These are phyloP conservation scores for Radopholus similis DNA, from an alignment of 1,140 invertebrate genomes.

Conservation along the genomic window DNA sequence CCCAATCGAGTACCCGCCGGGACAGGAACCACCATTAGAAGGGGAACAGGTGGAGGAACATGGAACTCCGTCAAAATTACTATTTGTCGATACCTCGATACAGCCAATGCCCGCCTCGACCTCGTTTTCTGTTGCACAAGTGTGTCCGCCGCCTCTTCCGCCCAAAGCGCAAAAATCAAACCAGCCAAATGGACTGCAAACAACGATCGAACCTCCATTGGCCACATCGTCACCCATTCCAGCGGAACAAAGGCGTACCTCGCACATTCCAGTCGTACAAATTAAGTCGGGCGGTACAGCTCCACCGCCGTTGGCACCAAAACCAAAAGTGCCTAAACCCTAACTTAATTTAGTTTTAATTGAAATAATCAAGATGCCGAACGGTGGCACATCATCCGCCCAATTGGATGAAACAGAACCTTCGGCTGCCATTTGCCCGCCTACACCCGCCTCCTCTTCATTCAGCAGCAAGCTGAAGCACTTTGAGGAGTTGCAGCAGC, in stretches of 20 bases:
- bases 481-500: conserved; percentile 1
- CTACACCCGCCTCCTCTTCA: conserved; percentile 4
- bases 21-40: not conserved
- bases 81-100: too few relatives aligned
- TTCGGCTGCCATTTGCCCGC: not conserved
- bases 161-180: conserved; percentile 1
- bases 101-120: too few relatives aligned
- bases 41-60: too few relatives aligned
- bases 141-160: too few relatives aligned
- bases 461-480: conserved; percentile 18
- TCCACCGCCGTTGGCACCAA: conserved; percentile 30
- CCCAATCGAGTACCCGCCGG: not conserved
- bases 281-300: not conserved
- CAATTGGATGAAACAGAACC: not conserved
- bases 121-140: too few relatives aligned
- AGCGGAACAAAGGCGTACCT: not conserved
- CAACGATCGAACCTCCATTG: conserved; percentile 11
- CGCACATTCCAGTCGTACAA: conserved; percentile 31
- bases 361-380: not conserved
- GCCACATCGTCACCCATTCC: conserved; percentile 35
- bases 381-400: not conserved
- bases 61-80: too few relatives aligned
- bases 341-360: conserved; percentile 5
- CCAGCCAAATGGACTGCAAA: too few relatives aligned
- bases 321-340: conserved; percentile 26